phyloP scores from a whole-genome alignment of 2,113 vertebrate genomes.

The rat (Rattus norvegicus) region GRCr8 NC_086039.1:29323001-29323500 shows the following conservation, averaged over 20 bases:
- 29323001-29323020: background rate
- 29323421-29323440: background rate
- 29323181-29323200: background rate
- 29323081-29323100: slow-evolving; percentile 5
- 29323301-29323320: background rate
- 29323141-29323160: background rate
- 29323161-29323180: background rate
- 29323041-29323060: background rate
- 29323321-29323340: background rate
- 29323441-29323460: background rate
- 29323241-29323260: background rate
- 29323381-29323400: background rate
- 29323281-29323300: background rate
- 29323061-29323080: background rate
- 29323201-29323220: background rate
- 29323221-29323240: background rate
- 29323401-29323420: background rate
- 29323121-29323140: background rate
- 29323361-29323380: background rate
- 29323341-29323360: background rate
- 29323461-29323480: background rate
- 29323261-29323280: background rate
- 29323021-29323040: slow-evolving; percentile 15
- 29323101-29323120: slow-evolving; percentile 26
- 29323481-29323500: slow-evolving; percentile 37